phyloP scores from a whole-genome alignment of 2,113 vertebrate genomes.

The Pseudonaja textilis region DNA sequence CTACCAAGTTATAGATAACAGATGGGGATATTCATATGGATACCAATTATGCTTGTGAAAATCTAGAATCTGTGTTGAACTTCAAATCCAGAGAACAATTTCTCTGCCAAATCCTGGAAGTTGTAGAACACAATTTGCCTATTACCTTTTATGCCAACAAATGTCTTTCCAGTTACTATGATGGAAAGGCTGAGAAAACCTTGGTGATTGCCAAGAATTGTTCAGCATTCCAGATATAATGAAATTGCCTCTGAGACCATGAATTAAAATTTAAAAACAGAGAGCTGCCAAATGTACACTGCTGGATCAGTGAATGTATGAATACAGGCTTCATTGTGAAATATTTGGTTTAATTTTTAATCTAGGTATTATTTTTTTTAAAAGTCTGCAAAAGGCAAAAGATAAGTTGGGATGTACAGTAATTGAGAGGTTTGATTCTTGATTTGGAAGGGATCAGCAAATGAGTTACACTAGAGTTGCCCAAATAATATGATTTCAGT shows the following conservation, averaged over 20 bases:
- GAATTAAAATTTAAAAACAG: not conserved
- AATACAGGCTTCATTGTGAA: not conserved
- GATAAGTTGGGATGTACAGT: not conserved
- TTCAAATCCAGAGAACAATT: not conserved
- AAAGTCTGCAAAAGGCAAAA: not conserved
- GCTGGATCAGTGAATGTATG: not conserved
- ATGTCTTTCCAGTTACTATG: not conserved
- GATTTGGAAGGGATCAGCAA: not conserved
- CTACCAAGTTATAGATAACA: not conserved
- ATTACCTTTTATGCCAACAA: not conserved
- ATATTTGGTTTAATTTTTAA: not conserved
- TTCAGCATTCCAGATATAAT: constrained; percentile 10
- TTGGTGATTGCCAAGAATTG: not conserved
- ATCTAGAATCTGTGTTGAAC: not conserved
- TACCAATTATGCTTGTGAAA: not conserved
- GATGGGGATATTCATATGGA: not conserved
- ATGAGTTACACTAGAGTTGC: not conserved
- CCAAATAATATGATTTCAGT: not conserved
- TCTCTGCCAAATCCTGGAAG: not conserved
- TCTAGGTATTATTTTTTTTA: not conserved
- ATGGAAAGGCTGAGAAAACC: constrained; percentile 4
- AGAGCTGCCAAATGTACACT: not conserved
- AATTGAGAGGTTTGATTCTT: not conserved
- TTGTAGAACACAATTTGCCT: not conserved
- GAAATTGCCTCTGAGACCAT: not conserved